phyloP scores from a whole-genome alignment of 1,140 invertebrate species.

The Zelostemma sp. region DNA sequence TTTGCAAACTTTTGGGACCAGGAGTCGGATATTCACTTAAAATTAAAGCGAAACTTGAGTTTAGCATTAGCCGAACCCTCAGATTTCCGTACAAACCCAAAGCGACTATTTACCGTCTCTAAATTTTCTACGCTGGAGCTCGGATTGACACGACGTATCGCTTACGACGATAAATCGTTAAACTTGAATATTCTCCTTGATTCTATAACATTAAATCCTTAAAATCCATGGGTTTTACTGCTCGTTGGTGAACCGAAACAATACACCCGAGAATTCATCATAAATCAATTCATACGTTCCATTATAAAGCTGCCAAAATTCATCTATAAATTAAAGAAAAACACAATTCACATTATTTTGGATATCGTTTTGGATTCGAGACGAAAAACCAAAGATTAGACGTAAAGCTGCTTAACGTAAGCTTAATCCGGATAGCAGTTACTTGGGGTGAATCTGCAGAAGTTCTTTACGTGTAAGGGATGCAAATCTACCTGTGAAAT shows the following conservation, averaged over 20 bases:
- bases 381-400: slow-evolving; percentile 30
- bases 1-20: neutral
- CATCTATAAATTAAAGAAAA: neutral
- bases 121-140: neutral
- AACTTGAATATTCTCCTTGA: too few species aligned
- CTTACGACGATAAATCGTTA: too few species aligned
- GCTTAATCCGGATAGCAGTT: slow-evolving; percentile 33
- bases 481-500: slow-evolving; percentile 24
- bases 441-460: slow-evolving; percentile 34
- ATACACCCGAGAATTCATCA: slow-evolving; percentile 5
- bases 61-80: neutral
- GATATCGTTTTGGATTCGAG: slow-evolving; percentile 30
- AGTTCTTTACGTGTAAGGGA: slow-evolving; percentile 33
- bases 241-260: neutral
- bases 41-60: slow-evolving; percentile 6
- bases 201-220: too few species aligned
- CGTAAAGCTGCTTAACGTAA: slow-evolving; percentile 36
- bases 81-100: neutral
- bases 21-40: neutral
- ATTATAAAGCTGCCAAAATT: too few species aligned
- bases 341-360: slow-evolving; percentile 24
- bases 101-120: neutral
- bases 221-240: too few species aligned
- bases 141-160: neutral
- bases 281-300: too few species aligned